Base-by-base conservation (phyloP, 2,888 invertebrate genomes). In the Synergus itoensis region DNA sequence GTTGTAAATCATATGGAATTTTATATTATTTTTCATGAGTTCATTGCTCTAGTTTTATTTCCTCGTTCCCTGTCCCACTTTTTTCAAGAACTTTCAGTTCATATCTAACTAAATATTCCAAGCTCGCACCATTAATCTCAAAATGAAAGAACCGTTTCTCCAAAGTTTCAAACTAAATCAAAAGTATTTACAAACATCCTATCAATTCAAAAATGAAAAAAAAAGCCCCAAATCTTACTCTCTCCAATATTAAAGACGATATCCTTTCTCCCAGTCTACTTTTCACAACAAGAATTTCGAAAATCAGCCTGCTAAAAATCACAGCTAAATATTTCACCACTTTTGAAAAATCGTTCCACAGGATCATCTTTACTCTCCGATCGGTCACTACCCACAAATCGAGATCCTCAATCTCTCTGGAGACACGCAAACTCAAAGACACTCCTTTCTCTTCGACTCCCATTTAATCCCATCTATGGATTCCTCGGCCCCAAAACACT, bases 391-490 rank as follows among this genome's bases (percentile, higher is more conserved):
- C 60, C 60, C 76, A 43, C 76, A 62, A 43, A 76, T 36, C 40
- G 62, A 62, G 60, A 73, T 73, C n/a, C 53, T 73, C 53, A 53
- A 73, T 73, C 73, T 73, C 73, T 53, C 73, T 73, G n/a, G 53
- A 53, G 73, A 40, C 53, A 73, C 73, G 73, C 53, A 73, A 73
- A 53, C 73, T 53, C 73, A 36, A 48, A 73, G 73, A 73, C 48
- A 63, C 76, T 62, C 62, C 76, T 63, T 62, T 63, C 43, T 28
- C 41, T 57, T 43, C 41, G 76, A 63, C 43, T 41, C 43, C 76
- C 76, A 76, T 76, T 76, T 76, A 76, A 76, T 76, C 76, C 14
- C 45, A 76, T 73, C 48, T 53, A 36, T 53, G n/a, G n/a, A 45
- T 73, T 73, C 36, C n/a, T 40, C 65, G 16, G 1, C 36, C 16